Evolutionary conservation across 2,888 invertebrate genomes (phyloP).

Genomic region (Archaeoteleia sp.): DNA sequence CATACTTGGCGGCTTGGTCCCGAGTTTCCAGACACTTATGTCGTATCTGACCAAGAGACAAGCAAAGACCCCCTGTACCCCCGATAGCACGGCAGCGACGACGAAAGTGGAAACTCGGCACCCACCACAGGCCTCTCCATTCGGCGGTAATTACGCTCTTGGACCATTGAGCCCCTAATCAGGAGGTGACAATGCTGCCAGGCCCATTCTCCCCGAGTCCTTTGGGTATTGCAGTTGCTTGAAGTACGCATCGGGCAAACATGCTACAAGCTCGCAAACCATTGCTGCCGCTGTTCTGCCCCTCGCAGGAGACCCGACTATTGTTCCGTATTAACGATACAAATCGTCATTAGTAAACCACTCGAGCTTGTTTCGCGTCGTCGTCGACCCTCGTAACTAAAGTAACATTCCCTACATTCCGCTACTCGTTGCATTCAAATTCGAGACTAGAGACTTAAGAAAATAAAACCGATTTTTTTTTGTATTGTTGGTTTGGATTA

Average conservation of each 20-base stretch:
- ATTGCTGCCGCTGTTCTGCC: slow-evolving; percentile 3
- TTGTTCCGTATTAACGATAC: slow-evolving; percentile 55
- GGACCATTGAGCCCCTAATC: slow-evolving; percentile 65
- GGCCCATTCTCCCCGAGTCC: slow-evolving; percentile 26
- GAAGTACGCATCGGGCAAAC: slow-evolving; percentile 48
- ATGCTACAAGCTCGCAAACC: slow-evolving; percentile 21
- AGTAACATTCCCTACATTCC: not conserved
- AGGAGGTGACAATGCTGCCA: slow-evolving; percentile 61
- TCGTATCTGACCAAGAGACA: slow-evolving; percentile 11
- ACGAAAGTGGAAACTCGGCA: slow-evolving; percentile 7
- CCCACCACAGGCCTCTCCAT: slow-evolving; percentile 32
- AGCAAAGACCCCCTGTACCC: too few species aligned
- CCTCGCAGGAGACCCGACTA: slow-evolving; percentile 16
- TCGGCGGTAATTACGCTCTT: slow-evolving; percentile 60
- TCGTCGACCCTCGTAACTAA: slow-evolving; percentile 7
- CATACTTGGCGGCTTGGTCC: slow-evolving; percentile 28
- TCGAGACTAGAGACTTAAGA: too few species aligned
- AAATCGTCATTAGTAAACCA: slow-evolving; percentile 56
- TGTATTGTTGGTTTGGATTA: too few species aligned
- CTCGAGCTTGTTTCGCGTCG: slow-evolving; percentile 38
- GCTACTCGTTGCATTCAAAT: too few species aligned
- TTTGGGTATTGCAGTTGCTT: slow-evolving; percentile 47
- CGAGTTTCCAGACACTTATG: slow-evolving; percentile 19
- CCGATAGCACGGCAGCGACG: too few species aligned
- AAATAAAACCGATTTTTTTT: too few species aligned